These are phyloP conservation scores for Lepidocolaptes lacrymiger DNA, from an alignment of 2,797 vertebrate species.

Conservation along the genomic window DNA sequence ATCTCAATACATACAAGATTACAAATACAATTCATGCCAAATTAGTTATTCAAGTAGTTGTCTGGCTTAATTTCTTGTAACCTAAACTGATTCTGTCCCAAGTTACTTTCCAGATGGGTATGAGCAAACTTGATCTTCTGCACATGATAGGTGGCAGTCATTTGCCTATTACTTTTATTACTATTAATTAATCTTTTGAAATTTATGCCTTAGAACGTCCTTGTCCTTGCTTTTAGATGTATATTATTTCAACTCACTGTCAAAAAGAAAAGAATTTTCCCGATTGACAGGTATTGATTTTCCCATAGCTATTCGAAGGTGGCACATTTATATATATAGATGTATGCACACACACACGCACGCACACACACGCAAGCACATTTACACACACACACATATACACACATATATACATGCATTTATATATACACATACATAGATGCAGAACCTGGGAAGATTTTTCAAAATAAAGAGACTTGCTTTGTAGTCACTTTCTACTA, in stretches of 20 bases:
- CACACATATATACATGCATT: background rate
- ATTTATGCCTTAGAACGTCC: constrained; percentile 45
- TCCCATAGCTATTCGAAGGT: background rate
- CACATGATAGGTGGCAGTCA: background rate
- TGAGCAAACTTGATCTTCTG: background rate
- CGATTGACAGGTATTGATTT: constrained; percentile 38
- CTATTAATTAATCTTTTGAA: constrained; percentile 31
- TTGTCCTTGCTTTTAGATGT: constrained; percentile 61
- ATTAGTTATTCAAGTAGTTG: background rate
- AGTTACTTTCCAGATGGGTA: constrained; percentile 6
- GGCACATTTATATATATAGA: background rate
- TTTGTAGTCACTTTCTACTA: background rate
- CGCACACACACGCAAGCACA: no score
- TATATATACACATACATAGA: background rate
- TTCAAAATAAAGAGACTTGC: background rate
- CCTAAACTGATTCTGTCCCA: background rate
- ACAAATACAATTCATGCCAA: background rate
- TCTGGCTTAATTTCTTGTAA: constrained; percentile 1
- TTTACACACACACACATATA: no score
- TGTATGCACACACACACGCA: fast-evolving
- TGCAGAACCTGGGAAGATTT: background rate
- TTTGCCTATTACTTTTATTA: constrained; percentile 49
- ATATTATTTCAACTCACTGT: constrained; percentile 5
- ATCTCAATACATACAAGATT: constrained; percentile 15
- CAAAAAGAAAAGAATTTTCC: constrained; percentile 51